Evolutionary conservation across 1,140 invertebrate genomes (phyloP), one percentile per base, ranked within the genome.

Genomic region (Leguminivora glycinivorella): DNA sequence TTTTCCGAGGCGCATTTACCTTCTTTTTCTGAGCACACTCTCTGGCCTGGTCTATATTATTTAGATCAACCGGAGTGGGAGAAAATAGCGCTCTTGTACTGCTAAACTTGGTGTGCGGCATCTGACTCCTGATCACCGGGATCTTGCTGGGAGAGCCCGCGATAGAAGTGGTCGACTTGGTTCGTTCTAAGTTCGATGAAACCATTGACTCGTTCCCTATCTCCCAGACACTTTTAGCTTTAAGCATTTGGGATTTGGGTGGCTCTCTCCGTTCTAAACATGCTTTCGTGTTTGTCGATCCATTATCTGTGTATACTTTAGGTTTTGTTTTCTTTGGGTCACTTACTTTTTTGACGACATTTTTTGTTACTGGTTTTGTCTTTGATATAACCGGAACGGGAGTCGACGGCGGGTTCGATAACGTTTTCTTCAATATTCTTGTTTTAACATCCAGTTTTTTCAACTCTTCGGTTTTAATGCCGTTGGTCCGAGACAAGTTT

Each of bases 141-240:
- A 93, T 94, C 89, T 93, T 93, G 76, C 92, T 93, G 25, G 88
- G 85, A 92, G 91, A 93, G 80, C 91, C 91, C 85, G 90, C 79
- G 84, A 92, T 92, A 92, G 92, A 92, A 87, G 90, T 89, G 40
- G 86, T 88, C 24, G 92, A 92, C 76, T 87, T 91, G 14, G 92
- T 92, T 75, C 91, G 89, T 75, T 92, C 89, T 72, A 92, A 81
- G 71, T 77, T 82, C 24, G 87, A 79, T 69, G 82, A 73, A 71
- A 88, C 73, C 43, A 85, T 77, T 12, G 84, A 71, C 78, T 88
- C 83, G 68, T 91, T 91, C 34, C 90, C 87, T 56, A 93, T 84
- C 78, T 93, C 93, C 89, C 92, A 93, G 60, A 93, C 83, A 67
- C 93, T 93, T 79, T 90, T 93, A 43, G 93, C 91, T 79, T 93